These are phyloP conservation scores for Ischnus inquisitorius DNA, from an alignment of 2,888 invertebrate genomes.

Conservation along the genomic window DNA sequence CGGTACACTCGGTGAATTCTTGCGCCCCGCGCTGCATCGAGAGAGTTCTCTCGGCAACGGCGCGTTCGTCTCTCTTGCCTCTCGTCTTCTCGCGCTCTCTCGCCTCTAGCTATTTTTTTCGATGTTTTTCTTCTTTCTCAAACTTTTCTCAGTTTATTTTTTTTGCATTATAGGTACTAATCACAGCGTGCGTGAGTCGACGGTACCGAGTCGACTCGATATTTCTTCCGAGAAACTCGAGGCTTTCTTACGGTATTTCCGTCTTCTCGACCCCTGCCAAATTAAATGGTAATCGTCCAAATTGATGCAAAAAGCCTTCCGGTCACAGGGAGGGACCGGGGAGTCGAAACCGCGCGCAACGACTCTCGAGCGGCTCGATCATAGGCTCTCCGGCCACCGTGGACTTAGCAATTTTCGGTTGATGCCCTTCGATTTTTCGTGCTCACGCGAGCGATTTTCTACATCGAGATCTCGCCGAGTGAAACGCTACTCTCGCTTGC, in stretches of 20 bases:
- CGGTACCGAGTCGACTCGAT: conserved; percentile 35
- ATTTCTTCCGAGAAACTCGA: conserved; percentile 54
- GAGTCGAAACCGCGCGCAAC: conserved; percentile 2
- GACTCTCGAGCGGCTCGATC: conserved; percentile 8
- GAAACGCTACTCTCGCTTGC: conserved; percentile 4
- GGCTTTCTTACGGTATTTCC: conserved; percentile 46
- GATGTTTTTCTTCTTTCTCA: not conserved
- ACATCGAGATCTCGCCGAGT: not conserved
- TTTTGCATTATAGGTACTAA: conserved; percentile 58
- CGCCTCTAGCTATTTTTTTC: conserved; percentile 42
- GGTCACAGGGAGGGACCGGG: conserved; percentile 42
- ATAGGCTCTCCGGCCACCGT: no score
- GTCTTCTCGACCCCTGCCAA: conserved; percentile 35
- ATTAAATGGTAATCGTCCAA: conserved; percentile 66
- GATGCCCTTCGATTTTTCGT: conserved; percentile 1
- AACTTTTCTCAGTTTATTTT: not conserved
- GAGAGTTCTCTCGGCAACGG: conserved; percentile 33
- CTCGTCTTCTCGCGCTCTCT: conserved; percentile 20
- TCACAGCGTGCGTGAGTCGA: conserved; percentile 62
- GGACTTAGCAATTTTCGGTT: conserved; percentile 24
- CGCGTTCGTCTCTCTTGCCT: conserved; percentile 7
- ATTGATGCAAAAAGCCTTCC: conserved; percentile 64
- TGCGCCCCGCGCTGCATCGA: conserved; percentile 39
- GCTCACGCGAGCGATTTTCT: conserved; percentile 21
- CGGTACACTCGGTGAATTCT: conserved; percentile 65